Evolutionary conservation across 2,888 invertebrate genomes (phyloP).

Genomic region (Opisthograptis luteolata): DNA sequence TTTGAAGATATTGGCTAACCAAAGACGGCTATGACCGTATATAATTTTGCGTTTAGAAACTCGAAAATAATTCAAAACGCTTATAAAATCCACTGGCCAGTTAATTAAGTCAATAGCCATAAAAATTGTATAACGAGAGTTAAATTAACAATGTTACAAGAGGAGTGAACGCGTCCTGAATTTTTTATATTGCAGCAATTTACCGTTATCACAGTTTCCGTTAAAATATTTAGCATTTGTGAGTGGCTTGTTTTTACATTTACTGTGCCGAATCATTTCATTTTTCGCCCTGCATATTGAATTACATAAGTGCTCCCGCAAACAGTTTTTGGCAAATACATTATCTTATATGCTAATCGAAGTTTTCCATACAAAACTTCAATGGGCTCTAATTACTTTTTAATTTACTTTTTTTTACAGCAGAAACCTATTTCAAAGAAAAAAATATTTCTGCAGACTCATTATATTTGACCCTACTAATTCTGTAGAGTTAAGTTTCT

Average conservation of each 20-base stretch:
- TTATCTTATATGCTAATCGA: too few species aligned
- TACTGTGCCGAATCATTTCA: too few species aligned
- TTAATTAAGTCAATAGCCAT: neutral
- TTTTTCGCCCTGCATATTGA: slow-evolving; percentile 1
- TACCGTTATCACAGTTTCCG: slow-evolving; percentile 42
- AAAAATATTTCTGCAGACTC: too few species aligned
- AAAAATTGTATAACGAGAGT: slow-evolving; percentile 7
- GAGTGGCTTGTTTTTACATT: neutral
- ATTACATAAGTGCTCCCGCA: too few species aligned
- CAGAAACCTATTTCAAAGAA: too few species aligned
- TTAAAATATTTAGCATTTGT: slow-evolving; percentile 1
- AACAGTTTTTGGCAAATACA: too few species aligned
- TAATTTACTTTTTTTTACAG: too few species aligned
- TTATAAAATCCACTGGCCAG: neutral
- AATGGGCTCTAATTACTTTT: too few species aligned
- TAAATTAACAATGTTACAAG: slow-evolving; percentile 2
- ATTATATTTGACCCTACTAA: too few species aligned
- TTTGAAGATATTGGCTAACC: neutral
- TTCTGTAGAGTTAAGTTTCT: too few species aligned
- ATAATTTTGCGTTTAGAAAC: slow-evolving; percentile 5
- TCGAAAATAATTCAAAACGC: slow-evolving; percentile 2
- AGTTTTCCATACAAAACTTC: too few species aligned
- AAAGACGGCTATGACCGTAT: too few species aligned
- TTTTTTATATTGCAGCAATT: slow-evolving; percentile 40
- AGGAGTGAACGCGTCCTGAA: slow-evolving; percentile 40